Base-by-base conservation (phyloP, 2,888 invertebrate genomes). In the Eupithecia abbreviata region DNA sequence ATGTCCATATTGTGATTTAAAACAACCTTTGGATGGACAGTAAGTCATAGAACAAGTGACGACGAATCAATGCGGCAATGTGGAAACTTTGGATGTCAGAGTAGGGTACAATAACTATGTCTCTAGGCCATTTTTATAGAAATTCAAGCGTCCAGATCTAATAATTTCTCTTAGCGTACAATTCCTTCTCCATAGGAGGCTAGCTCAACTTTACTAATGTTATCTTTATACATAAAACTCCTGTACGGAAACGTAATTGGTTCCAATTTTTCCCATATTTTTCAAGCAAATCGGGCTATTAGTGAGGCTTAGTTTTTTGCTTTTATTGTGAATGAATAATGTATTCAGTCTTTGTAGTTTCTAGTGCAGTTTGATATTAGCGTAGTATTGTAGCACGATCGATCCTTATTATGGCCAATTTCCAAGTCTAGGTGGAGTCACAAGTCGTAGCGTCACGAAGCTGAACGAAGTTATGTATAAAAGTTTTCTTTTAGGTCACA, bases 271-370 rank as follows among this genome's bases (percentile, higher is more conserved):
- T 69, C 30, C 66, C 30, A 15, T 62, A 65, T 62, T 72, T 72
- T 72, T 72, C 71, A 72, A 65, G 47, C 30, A 9, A 65, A 65
- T 42, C 55, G 72, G 58, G 69, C 47, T 30, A 47, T 69, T 47
- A 49, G 69, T 69, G 69, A 18, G 45, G 45, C 68, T 62, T 51
- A 30, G 62, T 47, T 72, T 45, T 72, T 72, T 45, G 30, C 13
- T 72, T 58, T 30, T 62, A 62, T 45, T 72, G 30, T 65, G 49
- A 65, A 51, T 65, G 72, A 72, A 72, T 72, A 72, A 65, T 72
- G 65, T 72, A 72, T 49, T 72, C 12, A 65, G 72, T 45, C 45
- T 45, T 10, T 41, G 45, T 42, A 18, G 42, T 49, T 18, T 49
- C 10, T 45, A n/a, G 43, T 68, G 10, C 10, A 69, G 69, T 68